Evolutionary conservation across 92 coral and sea anemone genomes (phyloP).

Genomic region (Montipora capitata): DNA sequence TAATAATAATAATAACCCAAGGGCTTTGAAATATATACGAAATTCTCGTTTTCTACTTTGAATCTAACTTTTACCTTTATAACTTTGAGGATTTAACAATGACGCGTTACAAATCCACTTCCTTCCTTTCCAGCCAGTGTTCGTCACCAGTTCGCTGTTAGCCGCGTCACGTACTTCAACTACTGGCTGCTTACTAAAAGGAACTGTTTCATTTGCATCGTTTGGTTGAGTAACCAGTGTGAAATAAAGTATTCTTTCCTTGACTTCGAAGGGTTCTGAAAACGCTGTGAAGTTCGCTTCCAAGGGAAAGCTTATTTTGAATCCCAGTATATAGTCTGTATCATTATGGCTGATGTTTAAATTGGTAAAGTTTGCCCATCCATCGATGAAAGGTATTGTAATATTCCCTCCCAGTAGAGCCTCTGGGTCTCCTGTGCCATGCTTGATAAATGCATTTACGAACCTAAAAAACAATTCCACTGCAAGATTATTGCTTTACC

Average conservation of each 20-base stretch:
- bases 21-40: too few relatives aligned
- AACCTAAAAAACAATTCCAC: slow-evolving; percentile 43
- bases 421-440: slow-evolving; percentile 81
- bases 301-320: slow-evolving; percentile 71
- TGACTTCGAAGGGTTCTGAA: slow-evolving; percentile 73
- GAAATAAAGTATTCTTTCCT: slow-evolving; percentile 81
- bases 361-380: slow-evolving; percentile 91
- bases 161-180: slow-evolving; percentile 90
- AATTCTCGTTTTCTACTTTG: too few relatives aligned
- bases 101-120: slow-evolving; percentile 82
- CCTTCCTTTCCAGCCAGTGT: slow-evolving; percentile 95
- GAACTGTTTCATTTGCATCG: slow-evolving; percentile 85
- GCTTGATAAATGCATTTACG: slow-evolving; percentile 82
- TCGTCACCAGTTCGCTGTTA: slow-evolving; percentile 82
- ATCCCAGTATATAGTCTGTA: slow-evolving; percentile 75
- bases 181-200: slow-evolving; percentile 81
- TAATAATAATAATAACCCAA: too few relatives aligned
- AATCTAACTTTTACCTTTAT: slow-evolving; percentile 50
- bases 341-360: slow-evolving; percentile 83
- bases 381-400: slow-evolving; percentile 72
- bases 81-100: slow-evolving; percentile 61
- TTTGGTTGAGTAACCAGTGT: slow-evolving; percentile 68
- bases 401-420: slow-evolving; percentile 81
- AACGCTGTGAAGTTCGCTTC: slow-evolving; percentile 64
- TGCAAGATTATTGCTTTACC: not conserved